Conservation (phyloP, 2,888 invertebrate genomes). For the Brenthis hecate region DNA sequence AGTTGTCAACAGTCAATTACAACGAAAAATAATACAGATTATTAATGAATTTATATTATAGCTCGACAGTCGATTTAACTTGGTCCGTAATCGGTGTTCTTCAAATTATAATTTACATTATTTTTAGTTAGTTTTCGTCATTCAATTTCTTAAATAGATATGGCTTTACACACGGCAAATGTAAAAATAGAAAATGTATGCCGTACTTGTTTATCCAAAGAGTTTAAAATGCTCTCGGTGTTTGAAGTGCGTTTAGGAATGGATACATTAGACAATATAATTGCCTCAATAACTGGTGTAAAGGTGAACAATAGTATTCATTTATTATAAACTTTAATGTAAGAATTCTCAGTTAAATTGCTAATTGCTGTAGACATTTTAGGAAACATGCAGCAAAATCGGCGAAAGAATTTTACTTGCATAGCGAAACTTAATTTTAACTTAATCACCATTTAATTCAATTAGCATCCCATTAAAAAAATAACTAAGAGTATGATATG, state of each 20-base stretch:
- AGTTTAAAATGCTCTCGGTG: slow-evolving; percentile 60
- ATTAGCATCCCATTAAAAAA: no score
- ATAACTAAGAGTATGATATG: no score
- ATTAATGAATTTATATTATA: no score
- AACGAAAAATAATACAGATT: no score
- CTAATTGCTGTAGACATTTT: neutral
- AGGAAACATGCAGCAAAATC: neutral
- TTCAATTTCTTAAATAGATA: slow-evolving; percentile 7
- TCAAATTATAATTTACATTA: neutral
- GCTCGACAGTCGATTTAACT: no score
- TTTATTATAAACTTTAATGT: neutral
- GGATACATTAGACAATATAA: slow-evolving; percentile 53
- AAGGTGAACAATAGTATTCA: slow-evolving; percentile 51
- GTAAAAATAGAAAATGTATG: slow-evolving; percentile 65
- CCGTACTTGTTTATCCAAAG: slow-evolving; percentile 71
- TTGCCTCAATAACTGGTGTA: slow-evolving; percentile 61
- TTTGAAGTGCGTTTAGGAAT: slow-evolving; percentile 57
- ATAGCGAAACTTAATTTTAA: no score
- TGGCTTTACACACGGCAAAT: slow-evolving; percentile 42
- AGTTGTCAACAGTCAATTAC: no score
- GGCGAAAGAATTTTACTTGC: no score
- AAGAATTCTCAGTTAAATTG: neutral
- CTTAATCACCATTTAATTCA: no score
- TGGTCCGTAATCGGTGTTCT: neutral
- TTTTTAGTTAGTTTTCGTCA: neutral